phyloP scores from a whole-genome alignment of 2,797 vertebrate species.

The Glyptemys insculpta region DNA sequence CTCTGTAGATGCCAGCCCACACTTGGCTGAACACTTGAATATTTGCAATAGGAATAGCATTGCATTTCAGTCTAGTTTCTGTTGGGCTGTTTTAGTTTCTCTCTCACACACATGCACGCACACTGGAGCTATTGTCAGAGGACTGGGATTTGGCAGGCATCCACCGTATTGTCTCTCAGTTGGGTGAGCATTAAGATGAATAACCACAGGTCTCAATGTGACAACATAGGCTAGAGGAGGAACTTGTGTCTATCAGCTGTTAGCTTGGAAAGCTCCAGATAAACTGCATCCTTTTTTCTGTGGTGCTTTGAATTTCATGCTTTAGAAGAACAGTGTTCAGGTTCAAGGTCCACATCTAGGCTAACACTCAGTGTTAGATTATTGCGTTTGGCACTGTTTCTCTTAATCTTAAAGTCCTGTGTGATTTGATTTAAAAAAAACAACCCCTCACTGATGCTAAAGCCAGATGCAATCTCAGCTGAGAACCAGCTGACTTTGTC shows the following conservation, averaged over 20 bases:
- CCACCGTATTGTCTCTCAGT: neutral
- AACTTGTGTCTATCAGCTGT: neutral
- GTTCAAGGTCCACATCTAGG: neutral
- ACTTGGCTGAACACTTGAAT: neutral
- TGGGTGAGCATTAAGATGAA: neutral
- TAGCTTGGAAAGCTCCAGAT: neutral
- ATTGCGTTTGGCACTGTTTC: neutral
- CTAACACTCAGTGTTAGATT: neutral
- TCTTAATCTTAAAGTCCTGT: neutral
- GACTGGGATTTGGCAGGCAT: neutral
- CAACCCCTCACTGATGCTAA: neutral
- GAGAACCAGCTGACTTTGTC: neutral
- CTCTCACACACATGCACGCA: neutral
- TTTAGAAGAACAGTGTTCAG: neutral
- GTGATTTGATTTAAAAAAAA: neutral
- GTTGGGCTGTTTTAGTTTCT: neutral
- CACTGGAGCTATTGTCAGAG: neutral
- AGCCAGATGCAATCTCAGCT: neutral
- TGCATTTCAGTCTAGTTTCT: neutral
- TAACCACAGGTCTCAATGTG: neutral
- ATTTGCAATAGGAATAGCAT: accelerated
- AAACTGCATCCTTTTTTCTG: neutral
- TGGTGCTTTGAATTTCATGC: neutral
- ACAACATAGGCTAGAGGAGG: accelerated
- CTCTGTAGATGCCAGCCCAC: accelerated